Base-by-base conservation (phyloP, 1,140 invertebrate species). In the Trichonephila clavipes region DNA sequence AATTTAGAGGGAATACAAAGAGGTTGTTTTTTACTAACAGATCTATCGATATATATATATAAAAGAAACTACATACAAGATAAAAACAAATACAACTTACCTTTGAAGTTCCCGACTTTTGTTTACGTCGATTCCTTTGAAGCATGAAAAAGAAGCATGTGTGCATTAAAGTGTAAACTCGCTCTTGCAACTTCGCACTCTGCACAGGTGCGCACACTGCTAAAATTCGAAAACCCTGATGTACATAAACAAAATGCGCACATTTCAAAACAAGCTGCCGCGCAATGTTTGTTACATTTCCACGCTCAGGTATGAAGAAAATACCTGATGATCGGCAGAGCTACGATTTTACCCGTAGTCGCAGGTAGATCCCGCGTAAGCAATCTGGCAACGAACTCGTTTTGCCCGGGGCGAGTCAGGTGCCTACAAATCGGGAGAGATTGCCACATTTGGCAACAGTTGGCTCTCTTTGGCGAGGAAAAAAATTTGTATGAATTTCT, bases 301-400 rank as follows among this genome's bases (percentile, higher is more conserved):
- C 69, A 83, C 51, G 19, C 40, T 8, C 19, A 83, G 44, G 81
- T 83, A 83, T 83, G 81, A 10, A 83, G 44, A 83, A 83, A 51
- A 51, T 51, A 59, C 40, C 40, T 51, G 40, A 58, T 51, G 81
- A 59, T 83, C 44, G 28, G 69, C 14, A 24, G 64, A 69, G 64
- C 64, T 69, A 69, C 14, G 69, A 77, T 34, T 34, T 77, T 28
- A 24, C 14, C 28, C 69, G 12, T 83, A 10, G 18, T 83, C 21
- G 21, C 81, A 83, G 81, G 81, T 83, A 51, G 7, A 12, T 51
- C 81, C 44, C 40, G 81, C 81, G 81, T 28, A 51, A 51, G 81
- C 81, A 51, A 83, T 51, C 81, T 83, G 81, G 81, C 81, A 83
- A 83, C 81, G 40, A 59, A 83, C 81, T 83, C 19, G 81, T 83